Evolutionary conservation across 2,113 vertebrate genomes (phyloP), one percentile per base, ranked within the genome.

Genomic region (Buteo buteo): DNA sequence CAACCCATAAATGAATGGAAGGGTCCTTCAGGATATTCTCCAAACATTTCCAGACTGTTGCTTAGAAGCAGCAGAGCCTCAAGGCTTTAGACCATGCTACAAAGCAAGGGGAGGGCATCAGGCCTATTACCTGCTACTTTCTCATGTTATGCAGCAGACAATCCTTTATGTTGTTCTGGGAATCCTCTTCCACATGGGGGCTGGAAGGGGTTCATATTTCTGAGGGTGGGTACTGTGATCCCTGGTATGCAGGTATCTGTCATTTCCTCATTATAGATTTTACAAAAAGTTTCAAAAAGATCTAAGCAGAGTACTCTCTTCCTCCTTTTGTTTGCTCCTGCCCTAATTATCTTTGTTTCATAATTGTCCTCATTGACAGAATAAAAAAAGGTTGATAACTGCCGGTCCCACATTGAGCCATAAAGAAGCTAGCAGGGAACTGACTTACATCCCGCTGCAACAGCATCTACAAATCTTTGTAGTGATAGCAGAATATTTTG

Each of bases 231-330:
- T 93, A 94, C 74, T 94, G 71, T 86, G 95, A 96, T 94, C 93
- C 67, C 65, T 40, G 11, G 65, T 98, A 98, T 98, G 98, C 98
- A 98, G 96, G 95, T 97, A 98, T 98, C 99, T 99, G 98, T 99
- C 99, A 99, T 98, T 98, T 98, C 96, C 98, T 99, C 98, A 99
- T 99, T 99, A 98, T 98, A 97, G 97, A 98, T 98, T 98, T 98
- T 98, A 98, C 97, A 98, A 98, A 98, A 98, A 98, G 98, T 96
- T 98, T 97, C 88, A 98, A 98, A 98, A 98, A 98, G 98, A 99
- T 98, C 98, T 98, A 98, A 99, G 98, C 98, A 98, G 97, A 96
- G 80, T 96, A 96, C 96, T 98, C 95, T 97, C 97, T 98, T 97
- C 96, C 94, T 97, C 86, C 98, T 98, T 98, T 98, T 97, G 98